phyloP scores from a whole-genome alignment of 2,113 vertebrate species.

The Pluvialis apricaria region DNA sequence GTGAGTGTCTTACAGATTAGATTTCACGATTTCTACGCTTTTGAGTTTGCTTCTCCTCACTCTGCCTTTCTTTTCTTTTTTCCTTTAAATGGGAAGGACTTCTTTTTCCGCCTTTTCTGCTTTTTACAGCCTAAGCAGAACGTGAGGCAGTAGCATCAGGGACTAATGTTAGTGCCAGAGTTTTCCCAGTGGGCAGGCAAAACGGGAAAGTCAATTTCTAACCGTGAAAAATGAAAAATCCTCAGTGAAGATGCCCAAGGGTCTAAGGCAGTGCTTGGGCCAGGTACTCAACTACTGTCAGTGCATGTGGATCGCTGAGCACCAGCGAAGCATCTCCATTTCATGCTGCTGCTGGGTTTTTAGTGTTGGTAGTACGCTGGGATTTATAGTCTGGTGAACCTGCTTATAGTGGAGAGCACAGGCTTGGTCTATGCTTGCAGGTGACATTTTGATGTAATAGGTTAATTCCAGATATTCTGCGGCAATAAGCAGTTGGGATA shows the following conservation, averaged over 20 bases:
- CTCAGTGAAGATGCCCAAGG: not conserved
- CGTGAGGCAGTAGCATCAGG: not conserved
- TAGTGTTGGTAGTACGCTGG: rapidly evolving
- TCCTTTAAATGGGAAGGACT: not conserved
- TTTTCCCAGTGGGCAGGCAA: not conserved
- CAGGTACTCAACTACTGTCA: rapidly evolving
- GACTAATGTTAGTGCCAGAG: not conserved
- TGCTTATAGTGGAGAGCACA: rapidly evolving
- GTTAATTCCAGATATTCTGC: not conserved
- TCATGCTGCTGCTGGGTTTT: not conserved
- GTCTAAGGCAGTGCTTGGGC: not conserved
- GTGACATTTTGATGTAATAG: not conserved
- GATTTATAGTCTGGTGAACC: not conserved
- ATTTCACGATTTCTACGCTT: not conserved
- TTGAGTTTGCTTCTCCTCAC: not conserved
- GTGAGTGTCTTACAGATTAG: not conserved
- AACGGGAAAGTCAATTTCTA: not conserved
- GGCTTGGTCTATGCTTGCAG: rapidly evolving
- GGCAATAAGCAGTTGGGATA: not conserved
- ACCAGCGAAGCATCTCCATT: not conserved
- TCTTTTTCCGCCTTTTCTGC: not conserved
- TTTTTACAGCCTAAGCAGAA: not conserved
- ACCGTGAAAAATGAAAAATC: not conserved
- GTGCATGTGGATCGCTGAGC: rapidly evolving
- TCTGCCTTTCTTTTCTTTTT: not conserved